These are phyloP conservation scores for Sebastes glaucus DNA, from an alignment of 2,797 vertebrate species.

Conservation along the genomic window DNA sequence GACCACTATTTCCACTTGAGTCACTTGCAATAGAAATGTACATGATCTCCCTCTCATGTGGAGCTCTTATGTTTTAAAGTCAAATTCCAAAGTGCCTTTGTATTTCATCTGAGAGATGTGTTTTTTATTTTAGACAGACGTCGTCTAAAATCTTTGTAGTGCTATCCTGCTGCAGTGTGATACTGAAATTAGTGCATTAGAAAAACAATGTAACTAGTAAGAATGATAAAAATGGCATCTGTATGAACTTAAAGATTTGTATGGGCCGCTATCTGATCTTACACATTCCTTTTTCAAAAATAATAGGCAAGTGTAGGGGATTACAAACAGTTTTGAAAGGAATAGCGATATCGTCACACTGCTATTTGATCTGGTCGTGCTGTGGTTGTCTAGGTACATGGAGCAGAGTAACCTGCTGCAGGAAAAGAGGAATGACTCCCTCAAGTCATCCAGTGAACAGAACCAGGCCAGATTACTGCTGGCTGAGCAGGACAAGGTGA, in stretches of 20 bases:
- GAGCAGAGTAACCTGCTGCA: conserved; percentile 94
- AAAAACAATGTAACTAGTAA: not conserved
- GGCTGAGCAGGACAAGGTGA: conserved; percentile 96
- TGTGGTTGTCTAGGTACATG: conserved; percentile 83
- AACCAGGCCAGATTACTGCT: conserved; percentile 91
- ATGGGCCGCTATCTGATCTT: not conserved
- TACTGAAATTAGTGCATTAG: not conserved
- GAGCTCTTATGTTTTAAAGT: not conserved
- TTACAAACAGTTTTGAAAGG: not conserved
- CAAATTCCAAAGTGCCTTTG: not conserved
- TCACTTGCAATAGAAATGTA: not conserved
- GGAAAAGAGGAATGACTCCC: conserved; percentile 93
- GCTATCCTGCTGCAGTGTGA: not conserved
- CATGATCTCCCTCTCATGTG: not conserved
- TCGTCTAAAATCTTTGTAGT: not conserved
- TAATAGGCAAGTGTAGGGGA: not conserved
- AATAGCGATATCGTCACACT: not conserved
- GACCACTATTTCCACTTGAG: not conserved
- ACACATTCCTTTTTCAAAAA: not conserved
- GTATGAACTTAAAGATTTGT: not conserved
- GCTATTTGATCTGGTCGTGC: not conserved
- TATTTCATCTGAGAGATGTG: not conserved
- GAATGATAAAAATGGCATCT: not conserved
- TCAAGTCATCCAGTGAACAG: conserved; percentile 90
- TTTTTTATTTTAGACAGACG: not conserved